These are phyloP conservation scores for Pygocentrus nattereri DNA, from an alignment of 2,797 vertebrate species.

Conservation along the genomic window DNA sequence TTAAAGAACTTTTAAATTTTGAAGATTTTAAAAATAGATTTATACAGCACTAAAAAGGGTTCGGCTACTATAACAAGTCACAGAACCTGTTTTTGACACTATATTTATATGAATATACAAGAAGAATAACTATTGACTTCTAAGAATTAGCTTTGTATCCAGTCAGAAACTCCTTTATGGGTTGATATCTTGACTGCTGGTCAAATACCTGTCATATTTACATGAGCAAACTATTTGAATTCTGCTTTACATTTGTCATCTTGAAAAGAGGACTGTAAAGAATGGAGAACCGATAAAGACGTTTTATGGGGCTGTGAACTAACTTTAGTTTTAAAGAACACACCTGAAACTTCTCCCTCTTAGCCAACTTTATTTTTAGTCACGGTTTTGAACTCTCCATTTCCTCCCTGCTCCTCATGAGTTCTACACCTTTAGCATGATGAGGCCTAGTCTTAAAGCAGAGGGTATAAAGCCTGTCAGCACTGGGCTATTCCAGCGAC, in stretches of 20 bases:
- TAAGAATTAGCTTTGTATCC: not conserved
- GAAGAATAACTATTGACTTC: not conserved
- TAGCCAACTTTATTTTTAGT: not conserved
- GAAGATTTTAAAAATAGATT: too few relatives aligned
- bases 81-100: not conserved
- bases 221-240: not conserved
- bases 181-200: not conserved
- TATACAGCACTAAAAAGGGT: too few relatives aligned
- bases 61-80: too few relatives aligned
- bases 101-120: not conserved
- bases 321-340: not conserved
- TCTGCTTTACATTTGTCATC: not conserved
- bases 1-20: too few relatives aligned
- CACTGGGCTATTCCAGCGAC: not conserved
- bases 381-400: not conserved
- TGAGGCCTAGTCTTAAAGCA: too few relatives aligned
- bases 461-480: too few relatives aligned
- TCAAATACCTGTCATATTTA: not conserved
- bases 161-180: not conserved
- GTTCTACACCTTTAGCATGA: not conserved
- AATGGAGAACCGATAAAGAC: not conserved
- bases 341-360: not conserved
- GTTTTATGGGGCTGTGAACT: not conserved
- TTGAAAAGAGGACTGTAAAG: not conserved
- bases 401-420: not conserved